Evolutionary conservation across 2,797 vertebrate genomes (phyloP), one percentile per base, ranked within the genome.

Genomic region (Periparus ater): DNA sequence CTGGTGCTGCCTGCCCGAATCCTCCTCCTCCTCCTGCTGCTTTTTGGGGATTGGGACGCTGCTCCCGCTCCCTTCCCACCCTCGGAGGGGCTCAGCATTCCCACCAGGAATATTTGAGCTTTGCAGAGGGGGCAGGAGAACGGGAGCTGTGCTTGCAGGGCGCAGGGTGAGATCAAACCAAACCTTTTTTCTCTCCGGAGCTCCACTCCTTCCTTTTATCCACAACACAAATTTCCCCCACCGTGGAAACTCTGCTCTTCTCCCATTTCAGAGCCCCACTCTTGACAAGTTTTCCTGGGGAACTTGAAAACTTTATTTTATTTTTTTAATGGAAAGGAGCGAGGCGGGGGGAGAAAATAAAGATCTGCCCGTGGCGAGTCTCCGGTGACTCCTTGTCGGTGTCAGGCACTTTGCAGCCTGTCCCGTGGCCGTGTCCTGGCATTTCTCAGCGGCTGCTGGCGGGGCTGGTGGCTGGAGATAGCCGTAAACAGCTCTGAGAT

Each of bases 391-490:
- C 84, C 76, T 93, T 67, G 88, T 96, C 68, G 95, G 82, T 97
- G 86, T 91, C 65, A 80, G 96, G 93, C 96, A 87, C 93, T 95
- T 93, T 77, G 53, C 95, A 95, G 97, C 62, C 93, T 89, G 95
- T 97, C 94, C 96, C 95, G n/a, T 85, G 95, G 81, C 63, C 65
- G 76, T 85, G 82, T 82, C 89, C 89, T 95, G 93, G 95, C 89
- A 6, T 97, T 97, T 97, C 97, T 97, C 94, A 89, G 89, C 45
- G 94, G 82, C 97, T 97, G 89, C 74, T 91, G 91, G 76, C 94
- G 95, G 79, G 89, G 91, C 93, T 97, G 80, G 97, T 83, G 97
- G 94, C 97, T 97, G 97, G 72, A 98, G 97, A 98, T 97, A 97
- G 97, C 95, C 50, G 18, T 85, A 97, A 97, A 97, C 97, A 96